A percentile compares a stretch with the other conserved stretches of the same genome.
Evolutionary conservation across 2,113 vertebrate species (phyloP).

Genomic region (Hippocampus zosterae): DNA sequence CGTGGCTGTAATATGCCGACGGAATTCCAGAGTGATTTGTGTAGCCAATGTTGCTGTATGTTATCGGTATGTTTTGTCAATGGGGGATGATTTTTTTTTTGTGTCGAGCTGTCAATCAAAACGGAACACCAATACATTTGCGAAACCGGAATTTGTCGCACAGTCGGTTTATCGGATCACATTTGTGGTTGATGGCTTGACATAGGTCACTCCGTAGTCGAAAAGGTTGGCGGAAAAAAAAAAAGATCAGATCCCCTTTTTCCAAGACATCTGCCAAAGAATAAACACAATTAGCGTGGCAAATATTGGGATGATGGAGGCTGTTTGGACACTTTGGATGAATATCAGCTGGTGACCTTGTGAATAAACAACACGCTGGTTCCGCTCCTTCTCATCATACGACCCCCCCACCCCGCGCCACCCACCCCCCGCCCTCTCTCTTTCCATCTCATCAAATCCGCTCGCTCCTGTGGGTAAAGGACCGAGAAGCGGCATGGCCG

Average conservation of each 20-base stretch:
- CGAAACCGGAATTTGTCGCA: not conserved
- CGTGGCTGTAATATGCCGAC: not conserved
- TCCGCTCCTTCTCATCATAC: not conserved
- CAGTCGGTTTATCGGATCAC: not conserved
- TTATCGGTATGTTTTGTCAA: not conserved
- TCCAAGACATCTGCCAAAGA: conserved; percentile 11
- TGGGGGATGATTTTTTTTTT: not conserved
- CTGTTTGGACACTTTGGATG: conserved; percentile 3
- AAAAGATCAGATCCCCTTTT: conserved; percentile 3
- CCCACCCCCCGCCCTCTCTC: not conserved
- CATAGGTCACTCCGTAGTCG: conserved; percentile 6
- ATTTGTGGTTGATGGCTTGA: not conserved
- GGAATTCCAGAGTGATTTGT: not conserved
- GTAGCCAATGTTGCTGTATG: not conserved
- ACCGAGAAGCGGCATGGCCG: conserved; percentile 12
- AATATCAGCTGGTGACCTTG: conserved; percentile 36
- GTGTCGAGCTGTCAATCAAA: no score
- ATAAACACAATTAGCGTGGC: conserved; percentile 23
- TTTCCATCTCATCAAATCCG: not conserved
- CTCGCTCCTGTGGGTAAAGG: not conserved
- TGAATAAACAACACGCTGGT: conserved; percentile 16
- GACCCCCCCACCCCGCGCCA: not conserved
- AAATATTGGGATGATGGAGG: conserved; percentile 17
- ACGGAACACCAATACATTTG: not conserved
- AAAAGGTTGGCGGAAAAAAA: not conserved